A percentile compares a stretch with the other conserved stretches of the same genome.
Conservation (phyloP, 2,113 vertebrate species). For the Plectropomus leopardus region DNA sequence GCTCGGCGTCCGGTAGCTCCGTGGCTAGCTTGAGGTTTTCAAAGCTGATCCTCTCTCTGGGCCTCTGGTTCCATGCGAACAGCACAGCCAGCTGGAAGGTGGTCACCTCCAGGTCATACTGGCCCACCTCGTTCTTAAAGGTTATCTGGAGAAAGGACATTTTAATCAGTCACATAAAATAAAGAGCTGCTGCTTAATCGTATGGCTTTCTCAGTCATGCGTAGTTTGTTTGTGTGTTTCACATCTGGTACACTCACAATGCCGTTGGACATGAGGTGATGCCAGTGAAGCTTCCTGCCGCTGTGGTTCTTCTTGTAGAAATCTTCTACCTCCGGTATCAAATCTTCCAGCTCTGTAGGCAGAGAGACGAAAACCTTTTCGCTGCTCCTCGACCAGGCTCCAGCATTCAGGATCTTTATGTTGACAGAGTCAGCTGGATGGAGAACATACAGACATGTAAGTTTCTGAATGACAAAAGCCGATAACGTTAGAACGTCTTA, state of each 20-base stretch:
- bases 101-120: conserved; percentile 98
- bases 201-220: background rate
- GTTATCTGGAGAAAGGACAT: conserved; percentile 88
- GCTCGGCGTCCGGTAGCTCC: conserved; percentile 97
- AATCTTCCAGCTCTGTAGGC: conserved; percentile 96
- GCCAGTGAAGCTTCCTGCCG: conserved; percentile 98
- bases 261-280: conserved; percentile 99
- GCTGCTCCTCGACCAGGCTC: conserved; percentile 98
- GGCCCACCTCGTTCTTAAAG: conserved; percentile 99
- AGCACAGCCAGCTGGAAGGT: conserved; percentile 98
- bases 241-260: conserved; percentile 88
- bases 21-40: conserved; percentile 98
- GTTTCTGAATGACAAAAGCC: background rate
- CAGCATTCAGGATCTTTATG: conserved; percentile 99
- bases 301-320: conserved; percentile 99
- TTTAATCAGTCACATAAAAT: background rate
- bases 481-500: background rate
- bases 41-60: conserved; percentile 98
- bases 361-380: conserved; percentile 99
- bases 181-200: no score
- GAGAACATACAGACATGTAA: background rate
- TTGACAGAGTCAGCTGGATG: conserved; percentile 96
- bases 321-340: conserved; percentile 99
- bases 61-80: conserved; percentile 99
- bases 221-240: background rate